phyloP scores from a whole-genome alignment of 2,113 vertebrate species.

The Microcebus ravelobensis region DNA sequence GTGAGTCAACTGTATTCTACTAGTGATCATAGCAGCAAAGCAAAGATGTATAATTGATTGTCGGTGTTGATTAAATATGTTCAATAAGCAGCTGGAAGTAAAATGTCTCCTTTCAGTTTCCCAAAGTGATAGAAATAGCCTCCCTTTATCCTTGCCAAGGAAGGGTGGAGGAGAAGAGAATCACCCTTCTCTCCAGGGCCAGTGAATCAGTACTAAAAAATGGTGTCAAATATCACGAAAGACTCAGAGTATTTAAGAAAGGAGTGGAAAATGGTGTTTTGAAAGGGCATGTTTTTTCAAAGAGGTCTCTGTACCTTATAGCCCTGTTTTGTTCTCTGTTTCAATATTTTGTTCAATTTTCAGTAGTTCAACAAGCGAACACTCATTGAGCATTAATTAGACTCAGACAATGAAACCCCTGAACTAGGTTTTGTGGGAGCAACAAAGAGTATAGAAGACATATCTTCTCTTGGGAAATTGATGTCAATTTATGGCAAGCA shows the following conservation, averaged over 20 bases:
- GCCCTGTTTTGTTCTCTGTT: not conserved
- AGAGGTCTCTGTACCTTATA: not conserved
- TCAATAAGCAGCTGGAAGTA: not conserved
- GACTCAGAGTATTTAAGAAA: not conserved
- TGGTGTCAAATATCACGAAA: not conserved
- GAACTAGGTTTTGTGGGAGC: not conserved
- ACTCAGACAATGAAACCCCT: not conserved
- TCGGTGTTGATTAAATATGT: constrained; percentile 17
- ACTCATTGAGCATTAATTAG: not conserved
- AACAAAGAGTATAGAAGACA: not conserved
- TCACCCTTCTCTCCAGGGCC: not conserved
- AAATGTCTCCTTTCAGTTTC: constrained; percentile 20
- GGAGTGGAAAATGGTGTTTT: not conserved
- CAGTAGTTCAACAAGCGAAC: constrained; percentile 15
- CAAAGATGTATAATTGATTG: constrained; percentile 23
- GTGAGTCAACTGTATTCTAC: not conserved
- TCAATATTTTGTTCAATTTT: not conserved
- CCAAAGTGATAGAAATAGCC: not conserved
- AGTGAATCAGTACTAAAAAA: not conserved
- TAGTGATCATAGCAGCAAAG: not conserved
- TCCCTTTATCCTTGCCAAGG: not conserved
- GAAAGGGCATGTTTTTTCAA: not conserved
- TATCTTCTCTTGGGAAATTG: not conserved
- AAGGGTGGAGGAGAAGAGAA: not conserved
- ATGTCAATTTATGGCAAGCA: not conserved